phyloP scores from a whole-genome alignment of 2,797 vertebrate genomes.

The Brotula barbata region DNA sequence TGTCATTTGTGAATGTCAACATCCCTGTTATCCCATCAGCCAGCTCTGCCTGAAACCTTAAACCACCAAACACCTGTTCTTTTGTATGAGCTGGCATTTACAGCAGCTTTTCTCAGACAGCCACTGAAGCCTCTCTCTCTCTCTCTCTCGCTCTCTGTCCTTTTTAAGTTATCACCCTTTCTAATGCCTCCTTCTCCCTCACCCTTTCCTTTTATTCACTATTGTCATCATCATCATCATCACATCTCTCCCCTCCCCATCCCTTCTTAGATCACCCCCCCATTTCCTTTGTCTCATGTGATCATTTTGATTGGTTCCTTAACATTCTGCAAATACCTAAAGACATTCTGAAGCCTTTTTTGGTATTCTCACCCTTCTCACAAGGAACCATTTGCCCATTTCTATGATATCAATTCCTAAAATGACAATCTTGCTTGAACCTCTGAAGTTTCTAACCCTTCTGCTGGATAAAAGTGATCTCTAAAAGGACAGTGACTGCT shows the following conservation, averaged over 20 bases:
- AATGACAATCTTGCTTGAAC: too few species aligned
- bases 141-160: constrained; percentile 25
- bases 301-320: too few species aligned
- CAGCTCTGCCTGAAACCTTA: constrained; percentile 77
- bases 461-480: too few species aligned
- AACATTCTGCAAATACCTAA: too few species aligned
- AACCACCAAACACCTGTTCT: constrained; percentile 82
- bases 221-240: constrained; percentile 53
- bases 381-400: too few species aligned
- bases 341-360: too few species aligned
- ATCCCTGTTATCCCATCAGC: constrained; percentile 74
- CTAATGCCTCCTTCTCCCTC: constrained; percentile 3
- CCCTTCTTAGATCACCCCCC: constrained; percentile 13
- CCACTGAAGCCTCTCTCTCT: constrained; percentile 47
- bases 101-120: constrained; percentile 69
- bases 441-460: too few species aligned
- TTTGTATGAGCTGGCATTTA: constrained; percentile 79
- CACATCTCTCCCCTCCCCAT: constrained; percentile 16
- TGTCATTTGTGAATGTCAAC: constrained; percentile 79
- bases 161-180: constrained; percentile 40
- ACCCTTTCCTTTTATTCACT: constrained; percentile 29
- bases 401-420: too few species aligned
- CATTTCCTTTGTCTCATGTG: too few species aligned
- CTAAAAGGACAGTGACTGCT: too few species aligned
- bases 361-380: too few species aligned